phyloP scores from a whole-genome alignment of 1,140 invertebrate species.

The Pararge aegeria region DNA sequence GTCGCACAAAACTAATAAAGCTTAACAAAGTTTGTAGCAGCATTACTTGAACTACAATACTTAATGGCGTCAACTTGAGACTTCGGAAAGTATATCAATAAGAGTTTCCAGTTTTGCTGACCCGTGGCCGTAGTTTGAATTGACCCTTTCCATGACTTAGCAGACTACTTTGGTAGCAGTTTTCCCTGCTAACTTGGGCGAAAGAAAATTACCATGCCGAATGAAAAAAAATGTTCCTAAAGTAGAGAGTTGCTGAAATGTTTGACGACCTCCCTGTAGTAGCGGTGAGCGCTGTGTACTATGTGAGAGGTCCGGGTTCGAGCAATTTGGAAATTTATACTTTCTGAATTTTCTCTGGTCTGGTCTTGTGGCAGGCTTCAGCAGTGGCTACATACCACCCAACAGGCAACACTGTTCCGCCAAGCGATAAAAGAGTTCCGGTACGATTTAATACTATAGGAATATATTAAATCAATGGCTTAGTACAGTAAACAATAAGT shows the following conservation, averaged over 20 bases:
- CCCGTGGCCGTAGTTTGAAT: neutral
- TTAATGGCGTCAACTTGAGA: neutral
- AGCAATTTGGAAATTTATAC: too few species aligned
- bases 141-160: neutral
- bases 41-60: conserved; percentile 1
- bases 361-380: too few species aligned
- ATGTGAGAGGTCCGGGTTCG: too few species aligned
- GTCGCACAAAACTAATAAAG: conserved; percentile 3
- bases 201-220: neutral
- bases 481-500: too few species aligned
- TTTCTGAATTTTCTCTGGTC: too few species aligned
- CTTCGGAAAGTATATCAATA: conserved; percentile 1
- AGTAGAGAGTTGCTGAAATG: neutral
- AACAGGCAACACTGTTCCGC: too few species aligned
- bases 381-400: too few species aligned
- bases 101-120: neutral
- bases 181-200: neutral
- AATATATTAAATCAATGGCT: too few species aligned
- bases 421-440: too few species aligned
- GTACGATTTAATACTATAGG: too few species aligned
- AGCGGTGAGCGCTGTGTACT: too few species aligned
- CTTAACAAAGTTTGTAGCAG: conserved; percentile 1
- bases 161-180: neutral
- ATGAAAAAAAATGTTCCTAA: neutral
- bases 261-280: too few species aligned